phyloP scores from a whole-genome alignment of 2,797 vertebrate genomes.

The Poecile montanus region DNA sequence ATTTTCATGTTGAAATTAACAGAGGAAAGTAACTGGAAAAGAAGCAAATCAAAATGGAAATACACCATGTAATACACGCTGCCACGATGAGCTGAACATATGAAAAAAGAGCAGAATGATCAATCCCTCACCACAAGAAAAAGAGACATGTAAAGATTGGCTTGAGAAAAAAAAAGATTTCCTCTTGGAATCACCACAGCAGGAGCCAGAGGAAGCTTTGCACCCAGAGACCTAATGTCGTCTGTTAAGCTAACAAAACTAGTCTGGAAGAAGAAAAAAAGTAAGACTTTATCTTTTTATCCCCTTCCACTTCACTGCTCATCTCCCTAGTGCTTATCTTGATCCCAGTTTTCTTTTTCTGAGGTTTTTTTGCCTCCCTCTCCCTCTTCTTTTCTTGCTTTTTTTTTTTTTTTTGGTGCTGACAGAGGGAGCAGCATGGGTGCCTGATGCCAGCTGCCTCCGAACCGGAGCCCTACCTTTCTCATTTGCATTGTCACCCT shows the following conservation, averaged over 20 bases:
- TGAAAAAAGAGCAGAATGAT: slow-evolving; percentile 3
- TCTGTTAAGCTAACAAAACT: slow-evolving; percentile 60
- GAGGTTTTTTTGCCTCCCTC: background rate
- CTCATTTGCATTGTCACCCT: background rate
- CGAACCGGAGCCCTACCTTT: background rate
- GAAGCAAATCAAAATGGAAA: background rate
- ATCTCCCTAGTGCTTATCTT: slow-evolving; percentile 33
- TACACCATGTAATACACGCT: background rate
- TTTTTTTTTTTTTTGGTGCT: background rate
- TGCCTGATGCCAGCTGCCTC: background rate
- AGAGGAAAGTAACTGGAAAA: slow-evolving; percentile 15
- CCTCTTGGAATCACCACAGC: slow-evolving; percentile 49
- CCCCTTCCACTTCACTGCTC: slow-evolving; percentile 43
- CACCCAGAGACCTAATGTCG: slow-evolving; percentile 30
- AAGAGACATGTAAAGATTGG: background rate
- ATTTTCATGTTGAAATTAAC: slow-evolving; percentile 30
- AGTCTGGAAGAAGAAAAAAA: slow-evolving; percentile 28
- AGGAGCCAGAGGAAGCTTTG: slow-evolving; percentile 46
- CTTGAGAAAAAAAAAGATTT: background rate
- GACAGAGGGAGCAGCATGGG: background rate
- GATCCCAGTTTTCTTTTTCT: slow-evolving; percentile 33
- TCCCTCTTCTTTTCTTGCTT: background rate
- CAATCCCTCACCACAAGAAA: background rate
- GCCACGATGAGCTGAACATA: background rate
- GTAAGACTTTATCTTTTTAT: slow-evolving; percentile 52